phyloP scores from a whole-genome alignment of 2,888 invertebrate species.

The Chalcis sispes region DNA sequence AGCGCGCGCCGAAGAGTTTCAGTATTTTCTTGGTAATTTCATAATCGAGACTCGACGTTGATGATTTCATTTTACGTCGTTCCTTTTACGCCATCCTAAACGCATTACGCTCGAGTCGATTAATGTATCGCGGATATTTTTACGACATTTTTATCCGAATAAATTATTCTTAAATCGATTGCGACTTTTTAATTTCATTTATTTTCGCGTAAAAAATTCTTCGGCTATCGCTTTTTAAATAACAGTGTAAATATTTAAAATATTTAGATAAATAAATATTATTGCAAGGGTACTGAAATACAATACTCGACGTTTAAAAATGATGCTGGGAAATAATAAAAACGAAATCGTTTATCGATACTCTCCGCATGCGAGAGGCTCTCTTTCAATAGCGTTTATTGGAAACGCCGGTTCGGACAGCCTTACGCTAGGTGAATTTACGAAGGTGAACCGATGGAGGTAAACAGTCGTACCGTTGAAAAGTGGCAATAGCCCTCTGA shows the following conservation, averaged over 20 bases:
- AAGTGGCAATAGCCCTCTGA: not conserved
- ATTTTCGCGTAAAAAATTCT: no score
- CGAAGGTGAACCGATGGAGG: not conserved
- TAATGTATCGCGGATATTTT: no score
- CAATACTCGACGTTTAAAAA: no score
- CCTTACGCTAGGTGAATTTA: no score
- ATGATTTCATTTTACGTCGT: not conserved
- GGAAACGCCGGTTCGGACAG: not conserved
- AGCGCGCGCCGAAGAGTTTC: not conserved
- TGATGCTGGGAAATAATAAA: no score
- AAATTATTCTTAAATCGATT: no score
- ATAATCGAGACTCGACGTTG: conserved; percentile 10
- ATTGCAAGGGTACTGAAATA: no score
- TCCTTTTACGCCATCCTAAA: not conserved
- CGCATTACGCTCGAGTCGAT: not conserved
- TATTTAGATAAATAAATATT: no score
- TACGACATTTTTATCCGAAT: no score
- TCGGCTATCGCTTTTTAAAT: no score
- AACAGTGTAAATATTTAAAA: no score
- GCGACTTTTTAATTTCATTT: no score
- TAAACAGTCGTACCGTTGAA: not conserved
- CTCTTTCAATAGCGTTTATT: conserved; percentile 5
- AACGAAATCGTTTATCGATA: conserved; percentile 5
- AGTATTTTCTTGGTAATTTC: conserved; percentile 21
- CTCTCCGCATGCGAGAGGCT: conserved; percentile 5